phyloP scores from a whole-genome alignment of 2,797 vertebrate genomes.

The Anabacerthia variegaticeps region DNA sequence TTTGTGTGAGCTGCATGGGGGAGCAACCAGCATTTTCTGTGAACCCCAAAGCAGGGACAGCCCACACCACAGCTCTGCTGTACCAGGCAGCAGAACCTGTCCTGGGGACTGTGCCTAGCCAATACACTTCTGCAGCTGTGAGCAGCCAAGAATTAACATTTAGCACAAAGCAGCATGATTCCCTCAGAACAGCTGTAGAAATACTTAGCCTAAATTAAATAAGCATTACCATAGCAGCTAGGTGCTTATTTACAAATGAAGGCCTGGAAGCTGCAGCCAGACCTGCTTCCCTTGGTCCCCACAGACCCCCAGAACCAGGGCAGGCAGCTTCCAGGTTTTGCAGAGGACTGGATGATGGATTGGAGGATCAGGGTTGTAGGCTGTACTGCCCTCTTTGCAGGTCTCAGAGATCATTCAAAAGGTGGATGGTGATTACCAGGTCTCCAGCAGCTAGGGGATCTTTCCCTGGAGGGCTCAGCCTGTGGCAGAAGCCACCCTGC shows the following conservation, averaged over 20 bases:
- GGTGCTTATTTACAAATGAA: conserved; percentile 48
- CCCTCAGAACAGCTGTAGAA: conserved; percentile 42
- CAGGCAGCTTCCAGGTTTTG: neutral
- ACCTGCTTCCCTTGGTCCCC: neutral
- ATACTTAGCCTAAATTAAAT: conserved; percentile 46
- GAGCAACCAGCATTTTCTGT: neutral
- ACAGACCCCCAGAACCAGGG: neutral
- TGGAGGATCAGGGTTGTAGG: neutral
- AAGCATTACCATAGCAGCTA: conserved; percentile 54
- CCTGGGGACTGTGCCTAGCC: neutral
- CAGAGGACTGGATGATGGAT: neutral
- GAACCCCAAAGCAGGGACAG: neutral
- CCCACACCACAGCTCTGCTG: fast-evolving
- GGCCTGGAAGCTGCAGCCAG: neutral
- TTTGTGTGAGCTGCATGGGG: neutral
- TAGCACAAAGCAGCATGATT: neutral
- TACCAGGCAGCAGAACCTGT: neutral
- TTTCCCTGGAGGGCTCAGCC: neutral
- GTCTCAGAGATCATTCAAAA: neutral
- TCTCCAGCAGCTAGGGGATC: neutral
- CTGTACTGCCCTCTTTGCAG: neutral
- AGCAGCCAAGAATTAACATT: neutral
- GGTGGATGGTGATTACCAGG: neutral
- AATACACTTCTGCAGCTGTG: neutral
- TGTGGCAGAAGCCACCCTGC: neutral